These are phyloP conservation scores for Indri indri DNA, from an alignment of 2,113 vertebrate species.

Conservation along the genomic window DNA sequence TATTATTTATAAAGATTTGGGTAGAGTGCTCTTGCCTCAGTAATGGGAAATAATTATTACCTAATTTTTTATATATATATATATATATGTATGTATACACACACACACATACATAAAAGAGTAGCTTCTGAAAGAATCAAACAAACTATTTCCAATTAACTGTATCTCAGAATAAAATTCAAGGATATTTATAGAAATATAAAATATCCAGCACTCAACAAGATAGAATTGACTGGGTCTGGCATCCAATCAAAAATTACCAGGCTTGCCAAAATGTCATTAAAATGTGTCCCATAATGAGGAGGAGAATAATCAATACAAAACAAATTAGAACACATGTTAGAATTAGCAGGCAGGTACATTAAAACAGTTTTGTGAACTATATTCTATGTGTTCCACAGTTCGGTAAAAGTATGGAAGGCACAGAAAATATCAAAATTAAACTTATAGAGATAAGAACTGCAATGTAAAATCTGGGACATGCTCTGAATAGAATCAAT, in stretches of 20 bases:
- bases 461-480: not conserved
- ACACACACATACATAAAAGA: too few relatives aligned
- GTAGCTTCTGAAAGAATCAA: too few relatives aligned
- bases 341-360: not conserved
- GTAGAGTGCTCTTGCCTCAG: too few relatives aligned
- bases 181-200: not conserved
- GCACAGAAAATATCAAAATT: not conserved
- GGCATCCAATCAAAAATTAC: not conserved
- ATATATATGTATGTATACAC: too few relatives aligned
- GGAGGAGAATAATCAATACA: not conserved
- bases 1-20: too few relatives aligned
- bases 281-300: not conserved
- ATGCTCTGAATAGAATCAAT: not conserved
- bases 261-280: not conserved
- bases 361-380: not conserved
- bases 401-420: not conserved
- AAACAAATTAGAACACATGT: not conserved
- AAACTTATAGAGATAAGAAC: not conserved
- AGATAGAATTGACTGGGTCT: not conserved
- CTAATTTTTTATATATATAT: too few relatives aligned
- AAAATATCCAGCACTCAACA: not conserved
- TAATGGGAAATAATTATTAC: too few relatives aligned
- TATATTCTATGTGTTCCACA: not conserved
- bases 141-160: too few relatives aligned
- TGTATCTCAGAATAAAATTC: not conserved